Evolutionary conservation across 1,140 invertebrate species (phyloP).

Genomic region (Drosophila watanabei): DNA sequence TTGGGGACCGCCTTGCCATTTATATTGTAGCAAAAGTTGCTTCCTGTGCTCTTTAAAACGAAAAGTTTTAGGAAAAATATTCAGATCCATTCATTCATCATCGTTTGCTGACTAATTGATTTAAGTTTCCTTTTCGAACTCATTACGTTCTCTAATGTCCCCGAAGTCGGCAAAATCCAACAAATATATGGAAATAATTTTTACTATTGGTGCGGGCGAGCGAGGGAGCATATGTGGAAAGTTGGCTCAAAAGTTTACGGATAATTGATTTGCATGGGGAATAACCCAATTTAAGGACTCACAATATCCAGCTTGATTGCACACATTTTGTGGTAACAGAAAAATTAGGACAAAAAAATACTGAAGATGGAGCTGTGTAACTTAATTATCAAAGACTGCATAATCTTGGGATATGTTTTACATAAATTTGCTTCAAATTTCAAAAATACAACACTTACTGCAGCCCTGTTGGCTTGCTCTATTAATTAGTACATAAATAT

Average conservation of each 20-base stretch:
- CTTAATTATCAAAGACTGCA: neutral
- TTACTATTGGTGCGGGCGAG: conserved; percentile 20
- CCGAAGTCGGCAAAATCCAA: conserved; percentile 11
- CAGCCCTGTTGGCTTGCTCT: neutral
- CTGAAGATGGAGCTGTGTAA: neutral
- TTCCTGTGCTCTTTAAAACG: conserved; percentile 45
- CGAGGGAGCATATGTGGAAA: conserved; percentile 23
- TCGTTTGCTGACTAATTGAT: conserved; percentile 56
- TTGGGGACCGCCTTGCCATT: conserved; percentile 22
- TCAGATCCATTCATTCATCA: conserved; percentile 45
- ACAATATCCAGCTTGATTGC: conserved; percentile 16
- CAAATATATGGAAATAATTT: conserved; percentile 26
- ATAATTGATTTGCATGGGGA: conserved; percentile 52
- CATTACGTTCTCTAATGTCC: conserved; percentile 53
- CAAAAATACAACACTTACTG: neutral
- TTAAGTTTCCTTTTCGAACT: conserved; percentile 44
- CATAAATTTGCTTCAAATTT: neutral
- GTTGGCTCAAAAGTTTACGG: conserved; percentile 34
- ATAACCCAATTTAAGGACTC: conserved; percentile 30
- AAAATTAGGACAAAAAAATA: neutral
- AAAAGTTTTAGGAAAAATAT: conserved; percentile 35
- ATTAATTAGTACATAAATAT: conserved; percentile 4
- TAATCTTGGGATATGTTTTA: too few relatives aligned
- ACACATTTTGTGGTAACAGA: conserved; percentile 1
- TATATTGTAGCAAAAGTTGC: conserved; percentile 14